Percentiles rank a stretch among this genome's conserved stretches.
phyloP scores from a whole-genome alignment of 92 coral and sea anemone genomes.

The Epizoanthus scotinus region DNA sequence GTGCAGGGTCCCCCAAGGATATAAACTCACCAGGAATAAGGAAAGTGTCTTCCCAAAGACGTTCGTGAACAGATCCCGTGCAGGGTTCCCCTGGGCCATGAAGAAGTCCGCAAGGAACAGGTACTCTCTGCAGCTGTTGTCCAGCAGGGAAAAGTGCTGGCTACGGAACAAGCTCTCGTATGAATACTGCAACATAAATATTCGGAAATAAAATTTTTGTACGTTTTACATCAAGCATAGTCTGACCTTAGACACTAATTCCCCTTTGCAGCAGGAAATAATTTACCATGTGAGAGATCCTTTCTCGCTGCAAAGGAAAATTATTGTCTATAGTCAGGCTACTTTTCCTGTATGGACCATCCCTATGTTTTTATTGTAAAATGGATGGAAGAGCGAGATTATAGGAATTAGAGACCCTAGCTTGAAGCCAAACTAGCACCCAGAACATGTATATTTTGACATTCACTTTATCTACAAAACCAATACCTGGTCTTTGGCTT shows the following conservation, averaged over 20 bases:
- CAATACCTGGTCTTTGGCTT: no score
- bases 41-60: constrained; percentile 96
- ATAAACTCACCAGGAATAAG: constrained; percentile 72
- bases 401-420: no score
- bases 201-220: no score
- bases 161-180: constrained; percentile 97
- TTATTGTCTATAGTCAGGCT: background rate
- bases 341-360: background rate
- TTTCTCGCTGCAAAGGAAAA: background rate
- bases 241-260: background rate
- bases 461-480: no score
- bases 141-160: constrained; percentile 90
- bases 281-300: no score
- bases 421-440: no score
- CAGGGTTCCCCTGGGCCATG: constrained; percentile 87
- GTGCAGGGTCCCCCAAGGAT: background rate
- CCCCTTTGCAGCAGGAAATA: no score
- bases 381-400: no score
- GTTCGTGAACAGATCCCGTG: constrained; percentile 90
- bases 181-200: constrained; percentile 73
- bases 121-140: constrained; percentile 95
- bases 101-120: constrained; percentile 87
- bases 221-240: background rate
- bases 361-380: no score
- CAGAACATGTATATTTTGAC: no score